Percentiles rank a stretch among this genome's conserved stretches.
Conservation (phyloP, 2,888 invertebrate species). For the Amphipyra tragopoginis region DNA sequence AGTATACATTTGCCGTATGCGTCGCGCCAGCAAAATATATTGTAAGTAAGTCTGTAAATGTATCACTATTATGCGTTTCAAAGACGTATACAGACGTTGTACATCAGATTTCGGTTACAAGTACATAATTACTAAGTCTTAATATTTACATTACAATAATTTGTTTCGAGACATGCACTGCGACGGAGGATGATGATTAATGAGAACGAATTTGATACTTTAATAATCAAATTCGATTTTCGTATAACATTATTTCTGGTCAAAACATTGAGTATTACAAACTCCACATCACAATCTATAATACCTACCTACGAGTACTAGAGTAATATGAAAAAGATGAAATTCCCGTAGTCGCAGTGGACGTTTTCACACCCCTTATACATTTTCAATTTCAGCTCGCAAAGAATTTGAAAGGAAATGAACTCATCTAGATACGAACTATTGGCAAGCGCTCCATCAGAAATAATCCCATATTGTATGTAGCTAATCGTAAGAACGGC, state of each 20-base stretch:
- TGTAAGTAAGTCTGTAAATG: constrained; percentile 71
- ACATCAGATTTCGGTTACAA: constrained; percentile 87
- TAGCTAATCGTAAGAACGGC: constrained; percentile 46
- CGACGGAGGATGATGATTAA: constrained; percentile 45
- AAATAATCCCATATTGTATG: constrained; percentile 46
- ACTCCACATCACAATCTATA: constrained; percentile 43
- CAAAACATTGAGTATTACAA: constrained; percentile 53
- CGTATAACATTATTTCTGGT: constrained; percentile 54
- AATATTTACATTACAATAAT: constrained; percentile 77
- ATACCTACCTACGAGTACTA: constrained; percentile 53
- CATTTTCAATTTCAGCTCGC: constrained; percentile 38
- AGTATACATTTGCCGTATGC: constrained; percentile 55
- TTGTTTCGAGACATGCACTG: constrained; percentile 58
- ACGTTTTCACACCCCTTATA: constrained; percentile 40
- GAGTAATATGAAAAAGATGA: constrained; percentile 42
- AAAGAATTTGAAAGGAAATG: constrained; percentile 47
- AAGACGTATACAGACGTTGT: constrained; percentile 89
- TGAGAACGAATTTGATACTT: constrained; percentile 45
- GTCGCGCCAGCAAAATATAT: constrained; percentile 70
- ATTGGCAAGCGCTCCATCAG: constrained; percentile 50
- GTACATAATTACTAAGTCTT: constrained; percentile 74
- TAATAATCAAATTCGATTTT: constrained; percentile 43
- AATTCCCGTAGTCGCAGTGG: constrained; percentile 51
- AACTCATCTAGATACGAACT: constrained; percentile 38
- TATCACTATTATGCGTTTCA: constrained; percentile 76